Evolutionary conservation across 2,113 vertebrate genomes (phyloP).

Genomic region (Leptocoma aspasia): DNA sequence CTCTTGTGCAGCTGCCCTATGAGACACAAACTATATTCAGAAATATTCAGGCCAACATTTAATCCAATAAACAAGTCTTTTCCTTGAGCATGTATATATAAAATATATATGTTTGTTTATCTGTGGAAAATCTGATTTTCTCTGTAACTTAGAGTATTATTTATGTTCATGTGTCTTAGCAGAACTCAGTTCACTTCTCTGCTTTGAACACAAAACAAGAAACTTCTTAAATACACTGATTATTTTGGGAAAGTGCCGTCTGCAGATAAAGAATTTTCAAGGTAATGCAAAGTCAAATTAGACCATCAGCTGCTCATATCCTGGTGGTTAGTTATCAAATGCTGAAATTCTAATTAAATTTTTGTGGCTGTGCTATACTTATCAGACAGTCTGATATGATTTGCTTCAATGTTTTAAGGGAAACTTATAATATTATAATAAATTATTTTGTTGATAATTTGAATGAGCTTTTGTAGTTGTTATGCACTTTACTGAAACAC

Average conservation of each 20-base stretch:
- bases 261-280: background rate
- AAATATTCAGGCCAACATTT: background rate
- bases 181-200: background rate
- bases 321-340: background rate
- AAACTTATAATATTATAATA: no score
- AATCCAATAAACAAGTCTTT: background rate
- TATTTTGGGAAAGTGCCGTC: background rate
- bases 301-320: background rate
- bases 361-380: background rate
- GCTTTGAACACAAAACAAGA: background rate
- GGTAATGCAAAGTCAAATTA: background rate
- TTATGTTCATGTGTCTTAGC: background rate
- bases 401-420: background rate
- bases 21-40: background rate
- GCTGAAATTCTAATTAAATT: slow-evolving; percentile 23
- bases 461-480: background rate
- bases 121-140: background rate
- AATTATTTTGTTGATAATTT: background rate
- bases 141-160: background rate
- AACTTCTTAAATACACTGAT: background rate
- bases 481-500: background rate
- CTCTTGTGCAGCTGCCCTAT: background rate
- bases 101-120: background rate
- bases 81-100: background rate
- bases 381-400: background rate